Conservation (phyloP, 2,797 vertebrate genomes). For the Nyctalus aviator region DNA sequence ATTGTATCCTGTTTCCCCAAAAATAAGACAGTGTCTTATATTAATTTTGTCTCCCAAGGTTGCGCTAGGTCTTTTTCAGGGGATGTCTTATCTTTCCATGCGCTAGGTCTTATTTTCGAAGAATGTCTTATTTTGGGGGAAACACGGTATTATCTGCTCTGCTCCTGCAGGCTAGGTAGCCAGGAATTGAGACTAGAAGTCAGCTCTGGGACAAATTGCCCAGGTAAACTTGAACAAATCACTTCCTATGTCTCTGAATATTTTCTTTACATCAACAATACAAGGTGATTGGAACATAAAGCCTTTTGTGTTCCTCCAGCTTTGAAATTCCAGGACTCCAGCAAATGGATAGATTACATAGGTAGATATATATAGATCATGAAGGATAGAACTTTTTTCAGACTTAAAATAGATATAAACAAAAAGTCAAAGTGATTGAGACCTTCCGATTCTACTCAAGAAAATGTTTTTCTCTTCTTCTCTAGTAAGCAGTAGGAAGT, state of each 20-base stretch:
- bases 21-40: no score
- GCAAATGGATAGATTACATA: not conserved
- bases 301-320: not conserved
- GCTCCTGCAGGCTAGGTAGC: not conserved
- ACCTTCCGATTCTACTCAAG: not conserved
- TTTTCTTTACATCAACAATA: conserved; percentile 7
- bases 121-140: no score
- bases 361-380: not conserved
- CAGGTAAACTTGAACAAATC: conserved; percentile 27
- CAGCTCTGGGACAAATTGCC: not conserved
- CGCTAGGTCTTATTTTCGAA: no score
- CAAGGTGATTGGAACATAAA: not conserved
- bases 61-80: no score
- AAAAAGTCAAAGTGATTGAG: not conserved
- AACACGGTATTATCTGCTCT: not conserved
- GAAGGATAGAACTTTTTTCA: not conserved
- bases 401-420: conserved; percentile 2
- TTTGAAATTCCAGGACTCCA: conserved; percentile 29
- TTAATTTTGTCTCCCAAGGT: no score
- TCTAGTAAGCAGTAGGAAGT: conserved; percentile 55
- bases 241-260: not conserved
- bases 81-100: no score
- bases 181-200: not conserved
- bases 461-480: not conserved
- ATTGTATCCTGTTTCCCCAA: not conserved